Evolutionary conservation across 2,113 vertebrate genomes (phyloP), one percentile per base, ranked within the genome.

Genomic region (Trogon surrucura): DNA sequence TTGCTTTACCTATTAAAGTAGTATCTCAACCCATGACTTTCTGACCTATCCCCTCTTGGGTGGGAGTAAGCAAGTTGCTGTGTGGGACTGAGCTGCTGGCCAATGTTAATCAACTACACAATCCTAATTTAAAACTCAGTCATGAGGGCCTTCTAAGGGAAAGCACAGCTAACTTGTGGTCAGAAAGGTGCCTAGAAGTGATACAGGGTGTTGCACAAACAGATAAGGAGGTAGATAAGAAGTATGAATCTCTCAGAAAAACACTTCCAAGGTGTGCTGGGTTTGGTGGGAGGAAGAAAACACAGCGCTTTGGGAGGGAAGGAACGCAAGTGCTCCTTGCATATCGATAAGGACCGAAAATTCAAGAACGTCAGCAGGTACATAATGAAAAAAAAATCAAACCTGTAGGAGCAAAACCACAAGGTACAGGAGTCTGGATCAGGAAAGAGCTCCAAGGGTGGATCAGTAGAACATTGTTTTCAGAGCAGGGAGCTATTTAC

Each of bases 21-120:
- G 41, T 50, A 70, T 34, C 41, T 50, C 71, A 48, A 48, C 9
- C 30, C 57, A 50, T 0, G 3, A 48, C 20, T 70, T 34, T 50
- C 41, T 62, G 16, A 41, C 23, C 23, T 27, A 54, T 11, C 36
- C n/a, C 2, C 2, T 26, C 15, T 41, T 41, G 14, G 2, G 26
- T 16, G 25, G 21, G 17, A 57, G 65, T 4, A 20, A 71, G 44
- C 0, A 0, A 56, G 34, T 0, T 1, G n/a, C 30, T 58, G 30
- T 20, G 27, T 72, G 65, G 18, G 27, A 9, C 19, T 53, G 18
- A 79, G 57, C 32, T 79, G 15, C 36, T n/a, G 32, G 18, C 26
- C 5, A 2, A 20, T n/a, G 50, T 18, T 44, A 51, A 72, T 45
- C 32, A 29, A 44, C 27, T 71, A 26, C 26, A 34, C 6, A 45